Percentiles rank a stretch among this genome's conserved stretches.
Conservation (phyloP, 2,888 invertebrate genomes). For the Pycnomerus fuliginosus region DNA sequence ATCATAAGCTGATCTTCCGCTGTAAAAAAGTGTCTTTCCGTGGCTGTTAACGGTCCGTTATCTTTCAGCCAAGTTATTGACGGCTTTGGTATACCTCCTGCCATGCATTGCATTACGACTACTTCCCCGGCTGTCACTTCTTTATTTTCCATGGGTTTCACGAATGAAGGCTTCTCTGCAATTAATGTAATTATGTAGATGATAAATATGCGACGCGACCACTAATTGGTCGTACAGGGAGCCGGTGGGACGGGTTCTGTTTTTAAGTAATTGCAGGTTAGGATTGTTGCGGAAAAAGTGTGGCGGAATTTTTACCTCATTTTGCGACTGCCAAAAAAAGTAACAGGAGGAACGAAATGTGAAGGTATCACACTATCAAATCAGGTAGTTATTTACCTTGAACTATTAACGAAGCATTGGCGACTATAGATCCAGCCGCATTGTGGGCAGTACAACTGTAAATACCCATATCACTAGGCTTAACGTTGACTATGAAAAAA, state of each 20-base stretch:
- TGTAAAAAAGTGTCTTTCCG: slow-evolving; percentile 83
- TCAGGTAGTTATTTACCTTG: slow-evolving; percentile 55
- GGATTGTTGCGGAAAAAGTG: no score
- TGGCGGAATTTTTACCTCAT: no score
- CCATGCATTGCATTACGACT: slow-evolving; percentile 85
- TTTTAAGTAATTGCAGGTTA: no score
- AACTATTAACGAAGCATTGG: slow-evolving; percentile 84
- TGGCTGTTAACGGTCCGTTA: slow-evolving; percentile 67
- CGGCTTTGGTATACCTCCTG: slow-evolving; percentile 81
- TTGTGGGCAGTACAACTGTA: slow-evolving; percentile 94
- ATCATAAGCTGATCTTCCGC: slow-evolving; percentile 85
- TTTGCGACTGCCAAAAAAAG: no score
- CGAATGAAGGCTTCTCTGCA: slow-evolving; percentile 82
- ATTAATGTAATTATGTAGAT: no score
- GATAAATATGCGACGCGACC: no score
- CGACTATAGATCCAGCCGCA: slow-evolving; percentile 80
- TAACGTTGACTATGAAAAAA: slow-evolving; percentile 90
- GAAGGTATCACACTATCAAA: no score
- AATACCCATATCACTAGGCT: slow-evolving; percentile 83
- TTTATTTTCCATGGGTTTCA: slow-evolving; percentile 82
- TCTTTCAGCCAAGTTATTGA: slow-evolving; percentile 84
- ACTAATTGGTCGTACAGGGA: no score
- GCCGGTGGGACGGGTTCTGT: no score
- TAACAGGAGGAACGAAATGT: no score
- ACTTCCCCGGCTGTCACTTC: slow-evolving; percentile 79